Base-by-base conservation (phyloP, 1,140 invertebrate species). In the Drosophila trapezifrons region DNA sequence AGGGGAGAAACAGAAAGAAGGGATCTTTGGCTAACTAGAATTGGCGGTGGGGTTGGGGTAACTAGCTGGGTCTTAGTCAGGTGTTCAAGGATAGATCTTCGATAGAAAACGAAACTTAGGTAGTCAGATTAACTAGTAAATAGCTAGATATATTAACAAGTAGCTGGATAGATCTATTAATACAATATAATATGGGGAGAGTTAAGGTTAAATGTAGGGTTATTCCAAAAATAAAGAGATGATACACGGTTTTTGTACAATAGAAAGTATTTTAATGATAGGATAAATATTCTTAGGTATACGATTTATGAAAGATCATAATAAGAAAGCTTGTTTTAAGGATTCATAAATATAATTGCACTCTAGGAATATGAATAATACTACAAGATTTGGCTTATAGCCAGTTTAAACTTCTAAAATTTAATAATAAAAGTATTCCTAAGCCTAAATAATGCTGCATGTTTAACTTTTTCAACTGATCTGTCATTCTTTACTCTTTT, bases 11-110 rank as follows among this genome's bases (percentile, higher is more conserved):
- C 5, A 12, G 6, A 29, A 18, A 27, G 70, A 45, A 17, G 64
- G 55, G 35, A 83, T 66, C 65, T 60, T 70, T 64, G 43, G 59
- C 52, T 45, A 45, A 22, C 35, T 51, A 35, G 12, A 60, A 8
- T 38, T 32, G 27, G 27, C 27, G 8, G 8, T 2, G 27, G 27
- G 27, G 27, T 7, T 7, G 9, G 27, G 27, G 27, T 9, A 25
- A 20, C 29, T 15, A 45, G 22, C 22, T 37, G 38, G 43, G 4
- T 46, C 1, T 49, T 32, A 9, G 37, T 46, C 15, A 49, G 64
- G 45, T 56, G 54, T n/a, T 59, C 9, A n/a, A 12, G 18, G 5
- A 25, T 12, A 46, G 17, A 54, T 46, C 32, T 7, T 9, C 5
- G 0, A 29, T 3, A 4, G 25, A 13, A 17, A 29, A 3, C 25